These are phyloP conservation scores for Agrilus cyanescens DNA, from an alignment of 2,888 invertebrate genomes.

Conservation along the genomic window DNA sequence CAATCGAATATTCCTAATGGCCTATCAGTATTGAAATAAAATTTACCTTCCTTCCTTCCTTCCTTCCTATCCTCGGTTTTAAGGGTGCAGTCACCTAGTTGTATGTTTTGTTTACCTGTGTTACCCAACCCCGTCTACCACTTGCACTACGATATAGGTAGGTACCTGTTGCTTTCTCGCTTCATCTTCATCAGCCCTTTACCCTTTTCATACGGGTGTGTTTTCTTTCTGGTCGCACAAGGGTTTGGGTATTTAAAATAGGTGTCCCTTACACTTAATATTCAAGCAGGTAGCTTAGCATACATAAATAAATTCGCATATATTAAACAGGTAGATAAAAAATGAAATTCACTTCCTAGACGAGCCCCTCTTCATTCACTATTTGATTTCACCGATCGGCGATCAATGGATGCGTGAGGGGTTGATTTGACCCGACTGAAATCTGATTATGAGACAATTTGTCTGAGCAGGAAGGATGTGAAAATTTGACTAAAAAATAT, in stretches of 20 bases:
- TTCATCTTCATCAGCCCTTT: slow-evolving; percentile 4
- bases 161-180: no score
- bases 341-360: slow-evolving; percentile 26
- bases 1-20: slow-evolving; percentile 38
- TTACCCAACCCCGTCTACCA: no score
- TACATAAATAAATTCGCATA: slow-evolving; percentile 32
- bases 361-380: slow-evolving; percentile 16
- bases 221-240: slow-evolving; percentile 6
- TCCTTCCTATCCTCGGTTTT: no score
- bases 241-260: slow-evolving; percentile 31
- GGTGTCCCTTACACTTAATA: slow-evolving; percentile 40
- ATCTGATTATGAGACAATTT: slow-evolving; percentile 16
- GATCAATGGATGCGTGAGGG: slow-evolving; percentile 1
- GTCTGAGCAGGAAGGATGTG: slow-evolving; percentile 20
- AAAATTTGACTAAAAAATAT: slow-evolving; percentile 15
- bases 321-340: slow-evolving; percentile 38
- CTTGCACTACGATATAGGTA: no score
- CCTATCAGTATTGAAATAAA: slow-evolving; percentile 30
- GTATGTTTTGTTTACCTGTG: no score
- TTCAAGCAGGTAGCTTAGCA: slow-evolving; percentile 38
- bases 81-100: no score
- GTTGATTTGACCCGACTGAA: slow-evolving; percentile 10
- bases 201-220: slow-evolving; percentile 11
- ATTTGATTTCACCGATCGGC: slow-evolving; percentile 15
- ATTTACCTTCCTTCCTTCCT: slow-evolving; percentile 12